Base-by-base conservation (phyloP, 1,140 invertebrate genomes). In the Halyomorpha halys region DNA sequence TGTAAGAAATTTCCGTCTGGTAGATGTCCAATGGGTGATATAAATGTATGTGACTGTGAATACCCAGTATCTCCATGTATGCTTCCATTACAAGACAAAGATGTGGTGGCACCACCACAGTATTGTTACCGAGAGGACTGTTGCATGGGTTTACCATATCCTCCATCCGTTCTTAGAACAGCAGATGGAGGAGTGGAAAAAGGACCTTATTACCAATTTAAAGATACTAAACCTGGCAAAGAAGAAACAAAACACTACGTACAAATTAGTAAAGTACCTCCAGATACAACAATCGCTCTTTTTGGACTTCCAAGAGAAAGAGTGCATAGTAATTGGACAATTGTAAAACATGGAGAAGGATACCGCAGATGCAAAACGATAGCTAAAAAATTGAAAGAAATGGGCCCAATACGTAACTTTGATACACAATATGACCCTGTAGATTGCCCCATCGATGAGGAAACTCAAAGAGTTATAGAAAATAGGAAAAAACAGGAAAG, bases 51-150 rank as follows among this genome's bases (percentile, higher is more conserved):
- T 39, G 61, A 63, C 8, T 63, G 61, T 53, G 45, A 51, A 1
- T 63, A 63, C 18, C 61, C 61, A 34, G 61, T 63, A 4, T 45
- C 61, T 30, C 47, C 61, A n/a, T 63, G 61, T 47, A 30, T 63
- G 23, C 15, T 53, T 19, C 44, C 44, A 21, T 27, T 34, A n/a
- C 44, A 53, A 30, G 23, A 16, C 3, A n/a, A 30, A 19, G 14
- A 21, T 23, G 15, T 34, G 13, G 11, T 21, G 1, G 23, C 61
- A 18, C 61, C 61, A 18, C 45, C 45, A 27, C 61, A 63, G n/a
- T 63, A 63, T 16, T 63, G 61, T 53, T n/a, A 34, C n/a, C 23
- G 30, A 63, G 45, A 63, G 21, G 27, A 63, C 30, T 63, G 61
- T 19, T 63, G 61, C 47, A 63, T 63, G 61, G 61, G 61, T 53